Evolutionary conservation across 2,113 vertebrate genomes (phyloP).

Genomic region (Zosterops lateralis): DNA sequence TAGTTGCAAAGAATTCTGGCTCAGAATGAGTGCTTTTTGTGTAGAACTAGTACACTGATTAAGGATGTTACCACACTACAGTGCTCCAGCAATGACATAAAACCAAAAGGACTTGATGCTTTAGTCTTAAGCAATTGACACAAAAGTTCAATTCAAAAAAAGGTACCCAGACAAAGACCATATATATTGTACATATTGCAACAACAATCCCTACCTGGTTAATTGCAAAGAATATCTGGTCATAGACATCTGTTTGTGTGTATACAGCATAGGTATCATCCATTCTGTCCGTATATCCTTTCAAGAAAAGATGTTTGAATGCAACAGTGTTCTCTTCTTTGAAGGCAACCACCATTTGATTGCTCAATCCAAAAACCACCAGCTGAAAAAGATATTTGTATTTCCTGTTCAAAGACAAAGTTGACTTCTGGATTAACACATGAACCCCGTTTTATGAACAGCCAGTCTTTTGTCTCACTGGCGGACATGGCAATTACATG

Average conservation of each 20-base stretch:
- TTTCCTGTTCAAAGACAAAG: neutral
- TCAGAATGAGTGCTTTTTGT: neutral
- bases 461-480: neutral
- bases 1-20: neutral
- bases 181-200: neutral
- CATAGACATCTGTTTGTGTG: constrained; percentile 83
- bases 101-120: neutral
- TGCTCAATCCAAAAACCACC: constrained; percentile 92
- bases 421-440: neutral
- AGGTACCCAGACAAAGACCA: neutral
- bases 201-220: constrained; percentile 72
- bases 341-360: constrained; percentile 95
- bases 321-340: constrained; percentile 89
- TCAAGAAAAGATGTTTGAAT: constrained; percentile 92
- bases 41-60: neutral
- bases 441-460: neutral
- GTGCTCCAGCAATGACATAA: neutral
- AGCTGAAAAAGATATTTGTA: constrained; percentile 75
- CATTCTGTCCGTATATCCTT: constrained; percentile 81
- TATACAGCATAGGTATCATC: constrained; percentile 84
- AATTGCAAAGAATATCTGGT: constrained; percentile 84
- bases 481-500: neutral
- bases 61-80: neutral
- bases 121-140: neutral
- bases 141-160: neutral